phyloP scores from a whole-genome alignment of 2,888 invertebrate species.

The Calliphora vomitoria region DNA sequence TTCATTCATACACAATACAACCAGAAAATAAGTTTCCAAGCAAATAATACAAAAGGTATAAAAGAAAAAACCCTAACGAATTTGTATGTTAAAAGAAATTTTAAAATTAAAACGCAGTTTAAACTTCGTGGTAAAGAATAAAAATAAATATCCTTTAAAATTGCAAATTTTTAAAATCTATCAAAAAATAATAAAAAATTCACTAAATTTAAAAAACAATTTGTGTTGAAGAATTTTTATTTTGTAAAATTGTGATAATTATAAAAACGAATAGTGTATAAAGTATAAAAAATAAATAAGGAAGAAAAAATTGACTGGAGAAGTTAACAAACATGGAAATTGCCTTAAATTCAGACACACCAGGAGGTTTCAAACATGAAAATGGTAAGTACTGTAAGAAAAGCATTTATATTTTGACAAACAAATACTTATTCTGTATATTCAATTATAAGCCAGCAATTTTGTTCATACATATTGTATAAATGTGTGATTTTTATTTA shows the following conservation, averaged over 20 bases:
- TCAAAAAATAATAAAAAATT: slow-evolving; percentile 48
- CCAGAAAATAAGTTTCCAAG: slow-evolving; percentile 46
- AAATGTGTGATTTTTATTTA: background rate
- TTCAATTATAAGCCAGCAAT: no score
- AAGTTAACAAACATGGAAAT: slow-evolving; percentile 77
- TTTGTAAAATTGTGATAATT: slow-evolving; percentile 71
- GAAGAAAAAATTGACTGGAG: slow-evolving; percentile 69
- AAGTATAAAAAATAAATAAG: slow-evolving; percentile 56
- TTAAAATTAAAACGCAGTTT: slow-evolving; percentile 64
- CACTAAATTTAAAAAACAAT: slow-evolving; percentile 41
- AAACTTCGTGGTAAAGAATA: slow-evolving; percentile 41
- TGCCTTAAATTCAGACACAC: slow-evolving; percentile 77
- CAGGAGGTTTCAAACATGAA: slow-evolving; percentile 77
- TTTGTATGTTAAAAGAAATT: slow-evolving; percentile 56
- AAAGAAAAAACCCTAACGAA: slow-evolving; percentile 39
- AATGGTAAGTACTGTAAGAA: slow-evolving; percentile 77
- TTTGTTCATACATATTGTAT: background rate
- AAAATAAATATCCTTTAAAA: slow-evolving; percentile 38
- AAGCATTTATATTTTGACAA: no score
- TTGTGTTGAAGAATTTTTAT: slow-evolving; percentile 37
- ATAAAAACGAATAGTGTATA: slow-evolving; percentile 57
- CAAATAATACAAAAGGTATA: slow-evolving; percentile 2
- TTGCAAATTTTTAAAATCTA: slow-evolving; percentile 45
- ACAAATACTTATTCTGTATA: no score
- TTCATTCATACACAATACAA: slow-evolving; percentile 55